Base-by-base conservation (phyloP, 2,797 vertebrate species). In the Pterois miles region DNA sequence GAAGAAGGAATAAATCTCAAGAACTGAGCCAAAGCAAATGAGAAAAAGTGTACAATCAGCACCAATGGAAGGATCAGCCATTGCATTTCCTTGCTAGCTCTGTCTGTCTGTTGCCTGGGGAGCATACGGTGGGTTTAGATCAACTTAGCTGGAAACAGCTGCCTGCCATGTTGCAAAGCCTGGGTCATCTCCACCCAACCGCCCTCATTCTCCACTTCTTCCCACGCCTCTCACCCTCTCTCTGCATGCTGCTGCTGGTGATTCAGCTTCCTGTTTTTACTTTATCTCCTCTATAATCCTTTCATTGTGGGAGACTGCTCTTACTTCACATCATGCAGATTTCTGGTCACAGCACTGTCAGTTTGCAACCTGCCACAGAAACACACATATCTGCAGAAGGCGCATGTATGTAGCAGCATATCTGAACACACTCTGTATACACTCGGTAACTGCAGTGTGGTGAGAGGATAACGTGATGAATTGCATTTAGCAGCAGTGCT, bases 391-490 rank as follows among this genome's bases (percentile, higher is more conserved):
- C 34, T 56, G 27, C 20, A 59, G 6, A 46, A 13, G 5, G 23
- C 2, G 3, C 23, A 48, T 57, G 53, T 50, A 38, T 59, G n/a
- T 14, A 27, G 2, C 50, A 6, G 52, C n/a, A 1, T 25, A 64
- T 56, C 31, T 3, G 1, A 62, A 50, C 3, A 13, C 66, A 52
- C 33, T 20, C 11, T 20, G 8, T 27, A 65, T 10, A 52, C 29
- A 54, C 65, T 63, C 31, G 22, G 20, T 58, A 75, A 76, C 66
- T 67, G 73, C 71, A 66, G 14, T 22, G 58, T 59, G 43, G 20
- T 67, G 14, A 69, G 77, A 79, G 53, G 63, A 74, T 74, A 73
- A 71, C 34, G 2, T 46, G 59, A 80, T 76, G 63, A 84, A 84
- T 62, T 74, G 29, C 63, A 76, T 86, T 72, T 27, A 75, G 72